Base-by-base conservation (phyloP, 1,140 invertebrate genomes). In the Teleogryllus occipitalis region DNA sequence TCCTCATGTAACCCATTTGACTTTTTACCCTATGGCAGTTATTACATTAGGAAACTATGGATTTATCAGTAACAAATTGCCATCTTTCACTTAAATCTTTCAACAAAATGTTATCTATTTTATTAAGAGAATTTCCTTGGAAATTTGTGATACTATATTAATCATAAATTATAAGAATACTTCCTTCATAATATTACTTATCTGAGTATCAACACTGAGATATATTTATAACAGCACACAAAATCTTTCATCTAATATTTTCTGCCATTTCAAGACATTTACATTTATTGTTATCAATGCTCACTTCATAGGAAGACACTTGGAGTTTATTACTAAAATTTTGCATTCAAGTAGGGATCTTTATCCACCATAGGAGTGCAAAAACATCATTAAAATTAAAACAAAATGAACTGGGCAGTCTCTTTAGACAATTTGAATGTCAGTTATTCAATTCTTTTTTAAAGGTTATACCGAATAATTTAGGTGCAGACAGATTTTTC, bases 261-360 rank as follows among this genome's bases (percentile, higher is more conserved):
- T 65, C 54, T 65, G 10, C 18, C 54, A 10, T 18, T 14, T 18
- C 54, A 65, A 65, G 54, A 75, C 10, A 75, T 75, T 27, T 75
- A 75, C 10, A n/a, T 47, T 77, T 77, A n/a, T n/a, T 27, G 76
- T 47, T 27, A n/a, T 77, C 76, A 77, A 48, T n/a, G 27, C 76
- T 77, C 76, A 47, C 74, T 48, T 47, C 27, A 48, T 77, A 48
- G 76, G 76, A 77, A 77, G 76, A 77, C 76, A 47, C 46, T 46
- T 48, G 46, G 46, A 47, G 76, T n/a, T 77, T n/a, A 47, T 47
- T 39, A 48, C 76, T 39, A 77, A 47, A 27, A 47, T 77, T 27
- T n/a, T 46, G 46, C n/a, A 39, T n/a, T n/a, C 48, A 47, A 48
- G 46, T 47, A 15, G n/a, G 14, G 15, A 47, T 77, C 15, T 46